These are phyloP conservation scores for Bubo scandiacus DNA, from an alignment of 2,113 vertebrate species.

Conservation along the genomic window DNA sequence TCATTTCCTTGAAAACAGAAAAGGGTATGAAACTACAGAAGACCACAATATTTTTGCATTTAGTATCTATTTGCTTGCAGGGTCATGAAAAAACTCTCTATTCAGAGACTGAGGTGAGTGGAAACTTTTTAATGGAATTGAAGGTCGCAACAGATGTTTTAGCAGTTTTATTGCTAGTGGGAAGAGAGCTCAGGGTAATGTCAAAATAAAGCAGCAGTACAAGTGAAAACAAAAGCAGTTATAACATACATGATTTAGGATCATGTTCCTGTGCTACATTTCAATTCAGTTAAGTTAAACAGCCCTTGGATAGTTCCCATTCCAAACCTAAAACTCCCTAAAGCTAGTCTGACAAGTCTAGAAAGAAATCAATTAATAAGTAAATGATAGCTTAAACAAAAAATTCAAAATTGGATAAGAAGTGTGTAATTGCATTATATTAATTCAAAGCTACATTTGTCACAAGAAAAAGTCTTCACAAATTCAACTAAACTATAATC, in stretches of 20 bases:
- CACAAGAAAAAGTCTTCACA: not conserved
- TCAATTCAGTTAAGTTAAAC: not conserved
- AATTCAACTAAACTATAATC: not conserved
- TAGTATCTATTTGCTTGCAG: not conserved
- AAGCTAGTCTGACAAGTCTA: not conserved
- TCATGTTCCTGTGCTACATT: not conserved
- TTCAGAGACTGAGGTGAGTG: not conserved
- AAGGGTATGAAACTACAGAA: not conserved
- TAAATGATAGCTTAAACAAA: not conserved
- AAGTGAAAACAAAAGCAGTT: constrained; percentile 20
- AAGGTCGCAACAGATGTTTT: not conserved
- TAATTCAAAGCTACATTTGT: not conserved
- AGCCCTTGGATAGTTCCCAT: not conserved
- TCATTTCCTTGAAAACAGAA: not conserved
- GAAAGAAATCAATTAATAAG: not conserved
- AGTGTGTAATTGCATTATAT: not conserved
- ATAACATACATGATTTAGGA: not conserved
- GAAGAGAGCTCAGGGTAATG: not conserved
- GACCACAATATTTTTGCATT: not conserved
- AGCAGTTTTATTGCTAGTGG: not conserved
- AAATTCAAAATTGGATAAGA: not conserved
- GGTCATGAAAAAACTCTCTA: not conserved
- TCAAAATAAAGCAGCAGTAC: not conserved
- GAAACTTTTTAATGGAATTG: not conserved
- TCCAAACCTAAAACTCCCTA: not conserved